phyloP scores from a whole-genome alignment of 2,888 invertebrate genomes.

The Abrostola tripartita region DNA sequence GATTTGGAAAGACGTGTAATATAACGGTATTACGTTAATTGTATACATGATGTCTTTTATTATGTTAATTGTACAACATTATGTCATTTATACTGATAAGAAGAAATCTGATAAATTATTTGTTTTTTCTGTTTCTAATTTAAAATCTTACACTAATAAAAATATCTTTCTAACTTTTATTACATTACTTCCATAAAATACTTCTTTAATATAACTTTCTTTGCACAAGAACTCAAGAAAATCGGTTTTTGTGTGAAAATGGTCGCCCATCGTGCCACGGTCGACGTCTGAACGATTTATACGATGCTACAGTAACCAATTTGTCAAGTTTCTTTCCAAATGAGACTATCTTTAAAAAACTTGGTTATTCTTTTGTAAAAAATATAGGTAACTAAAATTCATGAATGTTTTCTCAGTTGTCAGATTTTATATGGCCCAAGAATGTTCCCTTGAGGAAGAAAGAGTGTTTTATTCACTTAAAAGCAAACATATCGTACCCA shows the following conservation, averaged over 20 bases:
- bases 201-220: slow-evolving; percentile 35
- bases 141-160: not conserved
- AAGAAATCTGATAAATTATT: too few species aligned
- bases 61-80: too few species aligned
- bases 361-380: slow-evolving; percentile 13
- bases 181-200: slow-evolving; percentile 17
- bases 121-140: not conserved
- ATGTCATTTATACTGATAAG: too few species aligned
- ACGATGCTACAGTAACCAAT: slow-evolving; percentile 49
- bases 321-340: slow-evolving; percentile 49
- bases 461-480: not conserved
- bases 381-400: not conserved
- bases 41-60: too few species aligned
- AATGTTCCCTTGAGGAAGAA: not conserved
- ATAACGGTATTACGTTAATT: too few species aligned
- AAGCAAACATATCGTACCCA: not conserved
- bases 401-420: not conserved
- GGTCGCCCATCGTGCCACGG: slow-evolving; percentile 51
- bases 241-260: slow-evolving; percentile 60
- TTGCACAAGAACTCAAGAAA: slow-evolving; percentile 46
- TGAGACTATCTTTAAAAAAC: slow-evolving; percentile 31
- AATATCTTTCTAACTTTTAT: not conserved
- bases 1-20: slow-evolving; percentile 1
- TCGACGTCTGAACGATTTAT: slow-evolving; percentile 60
- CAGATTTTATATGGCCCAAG: not conserved